These are phyloP conservation scores for Pandemis cinnamomeana DNA, from an alignment of 2,888 invertebrate species.

Conservation along the genomic window DNA sequence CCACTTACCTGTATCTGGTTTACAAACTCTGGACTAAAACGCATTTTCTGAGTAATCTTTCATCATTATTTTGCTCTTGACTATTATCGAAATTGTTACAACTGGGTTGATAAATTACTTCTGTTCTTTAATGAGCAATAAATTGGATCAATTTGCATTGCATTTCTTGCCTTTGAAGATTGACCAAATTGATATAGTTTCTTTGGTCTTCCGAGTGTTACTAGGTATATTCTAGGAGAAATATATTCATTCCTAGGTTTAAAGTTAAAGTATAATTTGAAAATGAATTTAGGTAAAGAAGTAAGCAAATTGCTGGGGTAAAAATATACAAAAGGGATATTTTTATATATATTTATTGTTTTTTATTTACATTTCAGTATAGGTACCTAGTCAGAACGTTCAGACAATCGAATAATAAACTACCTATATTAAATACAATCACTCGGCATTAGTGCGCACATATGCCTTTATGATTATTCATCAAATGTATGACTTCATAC, in stretches of 20 bases:
- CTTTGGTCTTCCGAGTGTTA: too few relatives aligned
- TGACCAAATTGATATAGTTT: too few relatives aligned
- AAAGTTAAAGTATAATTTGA: too few relatives aligned
- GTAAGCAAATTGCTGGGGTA: constrained; percentile 40
- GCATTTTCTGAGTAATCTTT: too few relatives aligned
- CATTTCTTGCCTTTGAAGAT: too few relatives aligned
- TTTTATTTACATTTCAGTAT: constrained; percentile 75
- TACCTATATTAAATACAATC: constrained; percentile 40
- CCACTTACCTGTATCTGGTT: too few relatives aligned
- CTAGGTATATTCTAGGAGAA: neutral
- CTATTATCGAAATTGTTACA: too few relatives aligned
- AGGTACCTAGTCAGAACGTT: constrained; percentile 62
- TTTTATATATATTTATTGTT: constrained; percentile 74
- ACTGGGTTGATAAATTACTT: too few relatives aligned
- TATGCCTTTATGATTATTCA: constrained; percentile 33
- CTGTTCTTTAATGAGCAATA: too few relatives aligned
- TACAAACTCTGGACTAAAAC: too few relatives aligned
- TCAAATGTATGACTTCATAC: constrained; percentile 27
- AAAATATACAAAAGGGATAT: constrained; percentile 42
- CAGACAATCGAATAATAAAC: constrained; percentile 70
- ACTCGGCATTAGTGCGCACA: constrained; percentile 32
- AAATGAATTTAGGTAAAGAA: neutral
- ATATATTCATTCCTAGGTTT: neutral
- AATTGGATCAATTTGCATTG: too few relatives aligned
- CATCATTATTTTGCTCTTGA: too few relatives aligned